These are phyloP conservation scores for Brienomyrus longianalis DNA, from an alignment of 2,113 vertebrate species.

Conservation along the genomic window DNA sequence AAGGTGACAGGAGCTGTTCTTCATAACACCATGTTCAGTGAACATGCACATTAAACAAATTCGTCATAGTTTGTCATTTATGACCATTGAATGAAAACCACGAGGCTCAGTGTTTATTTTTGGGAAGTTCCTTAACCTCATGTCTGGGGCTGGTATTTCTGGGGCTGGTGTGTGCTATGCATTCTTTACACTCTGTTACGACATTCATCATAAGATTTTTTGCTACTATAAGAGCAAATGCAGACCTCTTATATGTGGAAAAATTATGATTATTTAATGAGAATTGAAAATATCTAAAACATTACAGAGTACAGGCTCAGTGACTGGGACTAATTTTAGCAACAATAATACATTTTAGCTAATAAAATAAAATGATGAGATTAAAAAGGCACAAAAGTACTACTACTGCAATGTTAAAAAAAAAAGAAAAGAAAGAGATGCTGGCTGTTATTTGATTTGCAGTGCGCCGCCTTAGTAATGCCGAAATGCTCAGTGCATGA, in stretches of 20 bases:
- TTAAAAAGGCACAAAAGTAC: not conserved
- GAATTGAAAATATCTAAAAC: not conserved
- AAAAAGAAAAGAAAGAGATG: not conserved
- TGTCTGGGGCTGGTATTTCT: not conserved
- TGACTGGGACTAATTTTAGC: not conserved
- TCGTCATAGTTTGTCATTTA: not conserved
- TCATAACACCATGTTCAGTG: not conserved
- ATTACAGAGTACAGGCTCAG: not conserved
- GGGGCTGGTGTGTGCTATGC: not conserved
- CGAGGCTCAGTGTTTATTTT: not conserved
- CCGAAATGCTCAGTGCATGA: slow-evolving; percentile 16
- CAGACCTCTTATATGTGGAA: not conserved
- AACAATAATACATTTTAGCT: too few species aligned
- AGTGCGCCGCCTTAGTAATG: slow-evolving; percentile 14
- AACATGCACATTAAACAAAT: not conserved
- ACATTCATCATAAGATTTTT: not conserved
- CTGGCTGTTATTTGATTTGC: slow-evolving; percentile 11
- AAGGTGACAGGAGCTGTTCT: not conserved
- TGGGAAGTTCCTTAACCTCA: not conserved
- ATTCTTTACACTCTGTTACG: not conserved
- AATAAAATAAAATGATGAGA: not conserved
- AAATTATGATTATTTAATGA: not conserved
- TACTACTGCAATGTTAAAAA: not conserved
- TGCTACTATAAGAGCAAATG: not conserved
- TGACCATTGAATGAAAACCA: not conserved